Percentiles rank a stretch among this genome's conserved stretches.
Evolutionary conservation across 2,888 invertebrate species (phyloP).

Genomic region (Loripinus fragilis): DNA sequence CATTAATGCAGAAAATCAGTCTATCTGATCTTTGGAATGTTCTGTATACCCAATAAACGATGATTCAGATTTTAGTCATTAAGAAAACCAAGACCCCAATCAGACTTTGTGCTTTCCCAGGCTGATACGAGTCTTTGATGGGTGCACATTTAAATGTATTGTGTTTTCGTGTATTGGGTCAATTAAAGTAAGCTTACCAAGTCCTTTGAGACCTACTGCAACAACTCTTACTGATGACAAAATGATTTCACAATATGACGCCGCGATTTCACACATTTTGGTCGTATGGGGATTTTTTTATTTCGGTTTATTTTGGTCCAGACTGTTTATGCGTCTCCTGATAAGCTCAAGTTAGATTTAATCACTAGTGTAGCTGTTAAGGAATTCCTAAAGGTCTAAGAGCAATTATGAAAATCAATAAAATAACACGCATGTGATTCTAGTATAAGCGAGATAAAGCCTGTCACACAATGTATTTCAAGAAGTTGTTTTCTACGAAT

Average conservation of each 20-base stretch:
- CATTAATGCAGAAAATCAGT: too few species aligned
- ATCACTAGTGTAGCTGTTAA: background rate
- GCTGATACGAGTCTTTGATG: too few species aligned
- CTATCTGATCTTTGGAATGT: too few species aligned
- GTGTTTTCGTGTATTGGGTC: too few species aligned
- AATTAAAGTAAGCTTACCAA: background rate
- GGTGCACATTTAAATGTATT: too few species aligned
- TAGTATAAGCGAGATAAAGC: too few species aligned
- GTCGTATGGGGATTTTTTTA: background rate
- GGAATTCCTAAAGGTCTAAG: background rate
- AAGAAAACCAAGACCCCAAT: too few species aligned
- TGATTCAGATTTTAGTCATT: too few species aligned
- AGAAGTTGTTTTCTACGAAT: too few species aligned
- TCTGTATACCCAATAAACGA: too few species aligned
- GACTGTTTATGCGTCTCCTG: background rate
- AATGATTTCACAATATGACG: background rate
- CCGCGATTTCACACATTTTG: slow-evolving; percentile 2
- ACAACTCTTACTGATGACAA: background rate
- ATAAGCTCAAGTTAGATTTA: slow-evolving; percentile 11
- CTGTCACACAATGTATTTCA: too few species aligned
- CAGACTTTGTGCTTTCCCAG: too few species aligned
- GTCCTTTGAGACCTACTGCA: background rate
- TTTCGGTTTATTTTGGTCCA: background rate
- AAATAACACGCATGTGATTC: slow-evolving; percentile 5
- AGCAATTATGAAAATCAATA: slow-evolving; percentile 8